Evolutionary conservation across 2,888 invertebrate species (phyloP), one percentile per base, ranked within the genome.

Genomic region (Arenicola marina): DNA sequence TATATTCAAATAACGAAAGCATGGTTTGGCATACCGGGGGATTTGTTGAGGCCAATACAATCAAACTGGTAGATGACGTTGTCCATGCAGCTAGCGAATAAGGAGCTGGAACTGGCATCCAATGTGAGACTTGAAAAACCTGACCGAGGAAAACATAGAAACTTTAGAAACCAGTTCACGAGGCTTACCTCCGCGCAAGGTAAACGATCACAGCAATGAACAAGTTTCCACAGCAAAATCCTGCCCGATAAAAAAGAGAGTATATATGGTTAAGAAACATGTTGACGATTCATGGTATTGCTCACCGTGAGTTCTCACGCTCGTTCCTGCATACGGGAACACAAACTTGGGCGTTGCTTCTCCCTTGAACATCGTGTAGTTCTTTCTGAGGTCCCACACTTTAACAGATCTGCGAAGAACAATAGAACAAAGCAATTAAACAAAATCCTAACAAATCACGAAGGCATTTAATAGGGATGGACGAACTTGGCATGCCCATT

Each of bases 31-130:
- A 38, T 38, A 86, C 87, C 79, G 73, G 93, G 89, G 82, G 18
- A 87, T 82, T 75, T 87, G 85, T 79, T 89, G 53, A 69, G 90
- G 0, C 90, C 88, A 1, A 89, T 86, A 58, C 92, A 84, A 80
- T 94, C 92, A 80, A 91, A 95, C 78, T 91, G 89, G 80, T 94
- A 94, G 65, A 95, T 91, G 53, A 88, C 88, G 78, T 90, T 89
- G 81, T 94, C 93, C 87, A 92, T 90, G 82, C 93, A 93, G 82
- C 90, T 93, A 4, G 92, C 94, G 84, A 91, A 95, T 2, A 95
- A 83, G 29, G 87, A 87, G 38, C 88, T 85, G 31, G 89, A 85
- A 1, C 88, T 85, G 11, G 89, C 88, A 80, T 93, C 91, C 63
- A 93, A 86, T 24, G 90, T 83, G 15, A 95, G 84, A 77, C 91